Percentiles rank a stretch among this genome's conserved stretches.
Conservation (phyloP, 1,140 invertebrate genomes). For the Heliconius congener region DNA sequence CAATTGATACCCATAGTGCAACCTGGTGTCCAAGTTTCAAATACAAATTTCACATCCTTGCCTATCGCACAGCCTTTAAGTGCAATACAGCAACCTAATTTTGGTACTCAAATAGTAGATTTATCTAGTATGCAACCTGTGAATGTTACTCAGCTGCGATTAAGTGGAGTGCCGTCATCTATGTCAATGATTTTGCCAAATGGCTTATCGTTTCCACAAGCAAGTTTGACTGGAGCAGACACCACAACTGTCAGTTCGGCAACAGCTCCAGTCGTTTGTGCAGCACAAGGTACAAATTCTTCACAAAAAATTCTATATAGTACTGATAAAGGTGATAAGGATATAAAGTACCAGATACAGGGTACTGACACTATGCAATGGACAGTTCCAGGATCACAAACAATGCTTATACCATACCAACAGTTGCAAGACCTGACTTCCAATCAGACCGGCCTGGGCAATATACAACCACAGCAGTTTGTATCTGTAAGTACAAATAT, state of each 20-base stretch:
- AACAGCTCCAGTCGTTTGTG: slow-evolving; percentile 72
- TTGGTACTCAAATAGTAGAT: slow-evolving; percentile 73
- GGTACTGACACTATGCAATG: slow-evolving; percentile 73
- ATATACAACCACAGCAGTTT: slow-evolving; percentile 72
- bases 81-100: slow-evolving; percentile 67
- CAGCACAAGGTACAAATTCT: slow-evolving; percentile 68
- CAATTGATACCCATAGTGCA: slow-evolving; percentile 76
- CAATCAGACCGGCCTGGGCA: slow-evolving; percentile 62
- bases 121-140: slow-evolving; percentile 74
- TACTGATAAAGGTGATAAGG: slow-evolving; percentile 74
- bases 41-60: slow-evolving; percentile 71
- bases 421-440: slow-evolving; percentile 68
- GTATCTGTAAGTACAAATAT: slow-evolving; percentile 65
- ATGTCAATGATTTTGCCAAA: slow-evolving; percentile 78
- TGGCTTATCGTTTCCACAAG: slow-evolving; percentile 69
- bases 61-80: slow-evolving; percentile 63
- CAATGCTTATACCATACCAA: slow-evolving; percentile 76
- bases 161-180: slow-evolving; percentile 76
- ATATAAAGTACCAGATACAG: slow-evolving; percentile 74
- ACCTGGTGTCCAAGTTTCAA: slow-evolving; percentile 71
- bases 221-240: slow-evolving; percentile 62
- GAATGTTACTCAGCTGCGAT: slow-evolving; percentile 68
- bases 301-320: slow-evolving; percentile 76
- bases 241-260: slow-evolving; percentile 72
- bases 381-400: slow-evolving; percentile 72